phyloP scores from a whole-genome alignment of 2,113 vertebrate genomes.

The Otocyon megalotis region DNA sequence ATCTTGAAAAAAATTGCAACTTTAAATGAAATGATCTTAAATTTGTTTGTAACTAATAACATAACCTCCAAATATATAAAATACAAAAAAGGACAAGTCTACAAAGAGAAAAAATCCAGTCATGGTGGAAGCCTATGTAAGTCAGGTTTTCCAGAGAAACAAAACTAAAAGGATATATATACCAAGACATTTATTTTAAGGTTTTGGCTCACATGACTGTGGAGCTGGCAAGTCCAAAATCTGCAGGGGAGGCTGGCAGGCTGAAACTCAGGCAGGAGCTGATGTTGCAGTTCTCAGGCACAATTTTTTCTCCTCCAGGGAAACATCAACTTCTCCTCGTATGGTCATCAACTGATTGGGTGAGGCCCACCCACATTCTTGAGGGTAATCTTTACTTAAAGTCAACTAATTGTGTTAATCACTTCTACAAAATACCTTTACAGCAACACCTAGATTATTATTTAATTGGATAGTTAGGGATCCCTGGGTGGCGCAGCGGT shows the following conservation, averaged over 20 bases:
- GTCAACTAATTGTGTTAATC: neutral
- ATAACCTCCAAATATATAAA: neutral
- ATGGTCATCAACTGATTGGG: neutral
- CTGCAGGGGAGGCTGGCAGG: neutral
- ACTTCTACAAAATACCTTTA: neutral
- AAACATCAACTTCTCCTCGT: neutral
- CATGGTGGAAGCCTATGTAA: neutral
- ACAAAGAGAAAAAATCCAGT: neutral
- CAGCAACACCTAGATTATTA: too few relatives aligned
- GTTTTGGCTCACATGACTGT: neutral
- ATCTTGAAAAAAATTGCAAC: neutral
- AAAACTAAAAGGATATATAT: neutral
- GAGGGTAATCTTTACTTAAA: neutral
- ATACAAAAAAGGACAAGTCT: neutral
- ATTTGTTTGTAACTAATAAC: neutral
- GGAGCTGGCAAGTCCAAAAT: neutral
- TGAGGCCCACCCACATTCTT: neutral
- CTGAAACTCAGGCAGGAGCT: neutral
- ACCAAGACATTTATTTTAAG: neutral
- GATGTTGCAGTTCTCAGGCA: neutral
- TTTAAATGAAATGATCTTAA: neutral
- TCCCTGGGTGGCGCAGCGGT: too few relatives aligned
- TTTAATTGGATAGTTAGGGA: neutral
- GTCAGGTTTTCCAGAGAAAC: neutral
- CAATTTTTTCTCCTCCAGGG: neutral